Conservation (phyloP, 2,888 invertebrate species). For the Galerucella pusilla region DNA sequence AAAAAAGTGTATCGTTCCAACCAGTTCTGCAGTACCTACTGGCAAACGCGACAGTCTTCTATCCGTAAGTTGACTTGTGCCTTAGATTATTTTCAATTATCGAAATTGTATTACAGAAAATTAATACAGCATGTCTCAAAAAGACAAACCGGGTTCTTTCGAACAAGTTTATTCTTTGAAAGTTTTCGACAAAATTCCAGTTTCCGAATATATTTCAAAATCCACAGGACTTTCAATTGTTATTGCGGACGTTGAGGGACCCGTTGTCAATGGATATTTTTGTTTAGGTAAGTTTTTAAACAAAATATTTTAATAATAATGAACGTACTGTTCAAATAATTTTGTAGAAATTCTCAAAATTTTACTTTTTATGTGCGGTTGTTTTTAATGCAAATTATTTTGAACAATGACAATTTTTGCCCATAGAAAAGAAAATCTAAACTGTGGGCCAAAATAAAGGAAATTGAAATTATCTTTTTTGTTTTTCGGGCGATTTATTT, state of each 20-base stretch:
- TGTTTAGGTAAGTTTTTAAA: slow-evolving; percentile 66
- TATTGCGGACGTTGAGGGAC: slow-evolving; percentile 88
- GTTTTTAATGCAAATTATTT: too few species aligned
- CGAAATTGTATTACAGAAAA: not conserved
- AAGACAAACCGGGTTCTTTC: slow-evolving; percentile 57
- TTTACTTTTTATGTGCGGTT: too few species aligned
- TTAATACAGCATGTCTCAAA: not conserved
- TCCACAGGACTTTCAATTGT: slow-evolving; percentile 86
- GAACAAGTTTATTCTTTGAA: slow-evolving; percentile 72
- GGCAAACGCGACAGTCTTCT: not conserved
- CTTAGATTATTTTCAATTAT: not conserved
- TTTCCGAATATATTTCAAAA: slow-evolving; percentile 82
- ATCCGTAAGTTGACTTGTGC: not conserved
- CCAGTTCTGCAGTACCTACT: not conserved
- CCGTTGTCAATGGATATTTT: slow-evolving; percentile 90
- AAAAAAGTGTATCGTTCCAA: not conserved
- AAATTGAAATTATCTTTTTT: too few species aligned
- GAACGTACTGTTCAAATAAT: too few species aligned
- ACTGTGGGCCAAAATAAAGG: too few species aligned
- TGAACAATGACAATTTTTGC: too few species aligned
- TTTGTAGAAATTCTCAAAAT: too few species aligned
- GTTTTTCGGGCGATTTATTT: too few species aligned
- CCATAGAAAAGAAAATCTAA: too few species aligned
- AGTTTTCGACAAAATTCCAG: slow-evolving; percentile 80
- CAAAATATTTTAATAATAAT: too few species aligned